Base-by-base conservation (phyloP, 2,797 vertebrate species). In the Crax fasciolata region DNA sequence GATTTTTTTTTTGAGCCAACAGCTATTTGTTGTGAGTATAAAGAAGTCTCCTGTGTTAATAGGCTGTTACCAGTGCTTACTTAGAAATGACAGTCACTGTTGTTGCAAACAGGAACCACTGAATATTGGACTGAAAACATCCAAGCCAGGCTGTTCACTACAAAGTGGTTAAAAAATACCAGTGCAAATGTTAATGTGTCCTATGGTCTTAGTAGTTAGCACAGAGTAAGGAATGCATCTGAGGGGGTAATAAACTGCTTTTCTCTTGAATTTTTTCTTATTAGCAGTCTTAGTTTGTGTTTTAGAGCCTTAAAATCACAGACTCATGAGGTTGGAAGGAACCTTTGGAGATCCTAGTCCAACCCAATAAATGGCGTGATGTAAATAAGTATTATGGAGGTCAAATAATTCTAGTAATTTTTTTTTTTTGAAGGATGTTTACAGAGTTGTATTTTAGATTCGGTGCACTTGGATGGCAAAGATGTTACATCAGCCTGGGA, bases 91-190 rank as follows among this genome's bases (percentile, higher is more conserved):
- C 62, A 73, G 21, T 92, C 30, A 28, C 59, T 87, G 35, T 77
- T 32, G 4, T 61, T 87, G 65, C 54, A 94, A 76, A 85, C 28
- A 28, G 79, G 84, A 91, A 63, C 63, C 52, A 83, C 55, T 93
- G 94, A 87, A 70, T 77, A 72, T 84, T 54, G 54, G 86, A 67
- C 74, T 82, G 84, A 93, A 92, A 94, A 35, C 38, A 79, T 76
- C 23, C 14, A 57, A 90, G 84, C 30, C 67, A 87, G 57, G 25
- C 44, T 65, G 28, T 95, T 90, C 83, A 84, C 63, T 84, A 52
- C 67, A 49, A 85, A 92, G 51, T 80, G 62, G 48, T 68, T 89
- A 51, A 74, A 93, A 83, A 87, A 71, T 35, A 65, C n/a, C 49
- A 59, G 20, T 43, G 25, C n/a, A 70, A 79, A 39, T 85, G 89